Percentiles rank a stretch among this genome's conserved stretches.
phyloP scores from a whole-genome alignment of 2,113 vertebrate genomes.

The Sylvia atricapilla region DNA sequence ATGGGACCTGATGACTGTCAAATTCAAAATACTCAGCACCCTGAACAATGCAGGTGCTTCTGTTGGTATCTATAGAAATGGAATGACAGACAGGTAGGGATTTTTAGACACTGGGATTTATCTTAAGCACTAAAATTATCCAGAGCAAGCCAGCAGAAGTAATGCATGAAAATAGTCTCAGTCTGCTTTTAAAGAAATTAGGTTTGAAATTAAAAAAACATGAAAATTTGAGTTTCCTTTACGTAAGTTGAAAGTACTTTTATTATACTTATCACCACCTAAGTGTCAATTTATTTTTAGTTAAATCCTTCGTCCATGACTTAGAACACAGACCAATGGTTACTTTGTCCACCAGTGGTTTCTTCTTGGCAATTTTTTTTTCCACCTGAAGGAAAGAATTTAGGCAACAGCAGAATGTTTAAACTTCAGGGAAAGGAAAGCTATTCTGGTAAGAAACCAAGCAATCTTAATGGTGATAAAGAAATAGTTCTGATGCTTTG shows the following conservation, averaged over 20 bases:
- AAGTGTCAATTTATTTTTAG: neutral
- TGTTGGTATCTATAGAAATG: neutral
- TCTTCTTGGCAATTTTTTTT: neutral
- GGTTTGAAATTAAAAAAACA: slow-evolving; percentile 15
- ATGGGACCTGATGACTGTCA: neutral
- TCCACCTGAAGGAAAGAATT: neutral
- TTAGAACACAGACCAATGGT: neutral
- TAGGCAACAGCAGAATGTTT: neutral
- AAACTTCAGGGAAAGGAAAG: neutral
- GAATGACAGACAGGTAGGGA: slow-evolving; percentile 34
- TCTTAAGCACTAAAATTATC: slow-evolving; percentile 53
- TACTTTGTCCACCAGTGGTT: neutral
- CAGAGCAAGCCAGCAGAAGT: slow-evolving; percentile 23
- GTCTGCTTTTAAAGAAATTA: neutral
- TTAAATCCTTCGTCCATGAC: neutral
- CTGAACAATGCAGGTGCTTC: neutral
- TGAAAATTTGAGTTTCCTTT: neutral
- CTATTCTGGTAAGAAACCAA: neutral
- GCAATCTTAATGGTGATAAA: neutral
- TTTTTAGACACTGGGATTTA: slow-evolving; percentile 21
- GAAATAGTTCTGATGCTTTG: neutral
- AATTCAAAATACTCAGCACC: neutral
- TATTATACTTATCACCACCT: neutral
- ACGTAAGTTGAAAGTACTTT: neutral
- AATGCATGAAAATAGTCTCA: slow-evolving; percentile 15